Evolutionary conservation across 2,113 vertebrate genomes (phyloP), one percentile per base, ranked within the genome.

Genomic region (Phrynosoma blainvillii): DNA sequence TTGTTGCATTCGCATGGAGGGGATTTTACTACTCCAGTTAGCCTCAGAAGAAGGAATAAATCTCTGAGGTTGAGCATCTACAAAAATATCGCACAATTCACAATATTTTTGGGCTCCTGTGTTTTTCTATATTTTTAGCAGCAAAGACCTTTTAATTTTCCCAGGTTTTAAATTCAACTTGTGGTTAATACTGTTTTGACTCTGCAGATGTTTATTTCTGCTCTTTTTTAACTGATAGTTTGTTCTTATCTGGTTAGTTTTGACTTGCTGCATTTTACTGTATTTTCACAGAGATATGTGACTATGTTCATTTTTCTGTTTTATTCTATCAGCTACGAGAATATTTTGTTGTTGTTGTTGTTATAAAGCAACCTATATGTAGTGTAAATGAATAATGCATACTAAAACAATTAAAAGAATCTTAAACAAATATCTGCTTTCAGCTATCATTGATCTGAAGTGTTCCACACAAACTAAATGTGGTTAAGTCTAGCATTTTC

Each of bases 401-500:
- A 52, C 23, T 32, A 66, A 81, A 81, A 36, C 32, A 10, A 18
- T 70, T 14, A 68, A 71, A 36, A 40, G 56, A 59, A 0, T 1
- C 6, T 79, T 42, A 9, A 62, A 40, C 25, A 9, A 13, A 21
- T 2, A 52, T 0, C 20, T 25, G 75, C 32, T 66, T 80, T 84
- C 71, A 83, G 10, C n/a, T 0, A 0, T 11, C 77, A 78, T 36
- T 40, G 74, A 47, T 84, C 6, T 84, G 85, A 75, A 30, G 73
- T 10, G 20, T 32, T n/a, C 5, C 9, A 0, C 52, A 27, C n/a
- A 20, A 23, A 30, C 36, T 56, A 30, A 20, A 56, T 1, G 5
- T 73, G 70, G 70, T 14, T 47, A 52, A 16, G 59, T 42, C 36
- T 27, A 10, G 80, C 25, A 13, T 78, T 75, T 82, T 92, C 93